Evolutionary conservation across 2,888 invertebrate species (phyloP).

Genomic region (Eupithecia centaureata): DNA sequence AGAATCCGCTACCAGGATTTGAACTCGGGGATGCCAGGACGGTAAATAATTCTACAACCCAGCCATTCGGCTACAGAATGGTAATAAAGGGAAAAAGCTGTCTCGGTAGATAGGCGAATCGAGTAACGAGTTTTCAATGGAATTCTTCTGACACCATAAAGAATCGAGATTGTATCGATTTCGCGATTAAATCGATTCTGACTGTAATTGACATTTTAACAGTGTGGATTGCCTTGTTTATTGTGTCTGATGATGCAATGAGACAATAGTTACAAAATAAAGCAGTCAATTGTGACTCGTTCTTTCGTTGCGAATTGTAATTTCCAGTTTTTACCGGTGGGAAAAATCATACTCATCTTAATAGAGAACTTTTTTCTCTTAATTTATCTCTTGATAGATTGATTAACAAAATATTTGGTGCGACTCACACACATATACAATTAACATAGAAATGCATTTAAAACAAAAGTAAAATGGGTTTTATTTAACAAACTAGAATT

Average conservation of each 20-base stretch:
- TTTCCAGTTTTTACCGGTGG: background rate
- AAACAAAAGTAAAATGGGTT: no score
- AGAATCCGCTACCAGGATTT: background rate
- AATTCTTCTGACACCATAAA: slow-evolving; percentile 18
- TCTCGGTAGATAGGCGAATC: background rate
- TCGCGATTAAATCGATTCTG: slow-evolving; percentile 23
- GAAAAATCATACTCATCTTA: background rate
- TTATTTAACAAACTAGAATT: no score
- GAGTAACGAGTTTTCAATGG: slow-evolving; percentile 14
- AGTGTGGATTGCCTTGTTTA: slow-evolving; percentile 10
- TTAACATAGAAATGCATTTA: no score
- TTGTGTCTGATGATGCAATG: slow-evolving; percentile 6
- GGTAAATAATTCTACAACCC: background rate
- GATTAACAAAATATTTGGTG: no score
- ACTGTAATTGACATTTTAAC: slow-evolving; percentile 32
- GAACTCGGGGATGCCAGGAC: background rate
- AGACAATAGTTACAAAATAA: slow-evolving; percentile 8
- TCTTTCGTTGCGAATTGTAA: background rate
- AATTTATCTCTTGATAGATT: no score
- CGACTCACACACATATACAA: no score
- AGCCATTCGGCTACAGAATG: background rate
- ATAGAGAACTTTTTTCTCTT: no score
- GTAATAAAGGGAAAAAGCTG: background rate
- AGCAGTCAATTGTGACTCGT: background rate
- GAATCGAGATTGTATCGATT: slow-evolving; percentile 19